Percentiles rank a stretch among this genome's conserved stretches.
These are phyloP conservation scores for Meles meles DNA, from an alignment of 2,113 vertebrate genomes.

Conservation along the genomic window DNA sequence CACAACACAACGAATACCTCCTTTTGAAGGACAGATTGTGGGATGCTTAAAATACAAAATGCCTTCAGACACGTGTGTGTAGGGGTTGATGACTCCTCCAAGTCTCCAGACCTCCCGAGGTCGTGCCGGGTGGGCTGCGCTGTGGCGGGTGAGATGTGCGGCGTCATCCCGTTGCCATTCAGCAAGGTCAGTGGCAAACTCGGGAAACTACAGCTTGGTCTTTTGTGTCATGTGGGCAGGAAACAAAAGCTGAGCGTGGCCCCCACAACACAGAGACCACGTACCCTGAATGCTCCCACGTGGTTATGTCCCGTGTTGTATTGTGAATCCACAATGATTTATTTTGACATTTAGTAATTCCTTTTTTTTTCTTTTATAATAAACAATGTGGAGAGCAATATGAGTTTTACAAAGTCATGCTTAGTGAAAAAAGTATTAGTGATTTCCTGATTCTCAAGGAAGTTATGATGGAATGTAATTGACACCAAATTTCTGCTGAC, in stretches of 20 bases:
- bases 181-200: neutral
- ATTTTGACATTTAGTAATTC: neutral
- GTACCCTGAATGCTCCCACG: accelerated
- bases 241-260: neutral
- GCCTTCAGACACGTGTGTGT: neutral
- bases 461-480: neutral
- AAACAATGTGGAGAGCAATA: neutral
- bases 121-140: neutral
- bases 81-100: too few species aligned
- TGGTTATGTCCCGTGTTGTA: neutral
- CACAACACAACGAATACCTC: neutral
- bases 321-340: neutral
- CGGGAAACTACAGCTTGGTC: neutral
- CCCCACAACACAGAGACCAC: neutral
- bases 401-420: neutral
- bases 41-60: neutral
- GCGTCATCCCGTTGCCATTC: neutral
- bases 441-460: neutral
- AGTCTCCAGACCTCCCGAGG: neutral
- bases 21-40: neutral
- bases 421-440: neutral
- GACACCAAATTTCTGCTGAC: neutral
- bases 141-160: neutral
- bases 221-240: neutral
- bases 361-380: neutral